phyloP scores from a whole-genome alignment of 2,797 vertebrate species.

The Tapera naevia region DNA sequence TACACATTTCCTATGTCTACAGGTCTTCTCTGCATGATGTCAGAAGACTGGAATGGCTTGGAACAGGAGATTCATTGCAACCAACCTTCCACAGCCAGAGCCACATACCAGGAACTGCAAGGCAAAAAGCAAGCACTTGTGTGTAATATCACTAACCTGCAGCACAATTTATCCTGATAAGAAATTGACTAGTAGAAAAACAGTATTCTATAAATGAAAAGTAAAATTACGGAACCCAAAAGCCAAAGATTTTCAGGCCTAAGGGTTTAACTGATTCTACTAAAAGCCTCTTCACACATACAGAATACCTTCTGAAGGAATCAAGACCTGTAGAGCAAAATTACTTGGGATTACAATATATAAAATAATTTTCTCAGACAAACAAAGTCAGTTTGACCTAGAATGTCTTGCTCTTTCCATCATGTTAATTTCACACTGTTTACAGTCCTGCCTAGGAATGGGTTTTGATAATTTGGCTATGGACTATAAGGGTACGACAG shows the following conservation, averaged over 20 bases:
- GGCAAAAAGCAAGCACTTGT: neutral
- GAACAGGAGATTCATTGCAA: neutral
- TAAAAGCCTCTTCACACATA: neutral
- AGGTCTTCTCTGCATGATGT: neutral
- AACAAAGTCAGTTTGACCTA: neutral
- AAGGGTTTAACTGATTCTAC: neutral
- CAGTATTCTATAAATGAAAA: neutral
- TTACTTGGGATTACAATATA: neutral
- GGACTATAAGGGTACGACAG: neutral
- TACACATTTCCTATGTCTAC: neutral
- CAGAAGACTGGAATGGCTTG: neutral
- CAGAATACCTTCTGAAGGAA: neutral
- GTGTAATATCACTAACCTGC: neutral
- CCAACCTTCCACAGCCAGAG: neutral
- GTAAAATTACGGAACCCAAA: neutral
- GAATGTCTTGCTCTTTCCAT: neutral
- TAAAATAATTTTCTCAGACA: neutral
- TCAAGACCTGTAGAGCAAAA: neutral
- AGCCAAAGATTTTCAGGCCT: neutral
- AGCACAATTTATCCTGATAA: neutral
- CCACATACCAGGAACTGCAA: rapidly evolving
- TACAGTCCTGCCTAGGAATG: neutral
- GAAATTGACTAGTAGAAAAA: neutral
- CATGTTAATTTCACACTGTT: neutral
- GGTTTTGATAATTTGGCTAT: neutral